Percentiles rank a stretch among this genome's conserved stretches.
phyloP scores from a whole-genome alignment of 2,888 invertebrate genomes.

The Hydriomena furcata region DNA sequence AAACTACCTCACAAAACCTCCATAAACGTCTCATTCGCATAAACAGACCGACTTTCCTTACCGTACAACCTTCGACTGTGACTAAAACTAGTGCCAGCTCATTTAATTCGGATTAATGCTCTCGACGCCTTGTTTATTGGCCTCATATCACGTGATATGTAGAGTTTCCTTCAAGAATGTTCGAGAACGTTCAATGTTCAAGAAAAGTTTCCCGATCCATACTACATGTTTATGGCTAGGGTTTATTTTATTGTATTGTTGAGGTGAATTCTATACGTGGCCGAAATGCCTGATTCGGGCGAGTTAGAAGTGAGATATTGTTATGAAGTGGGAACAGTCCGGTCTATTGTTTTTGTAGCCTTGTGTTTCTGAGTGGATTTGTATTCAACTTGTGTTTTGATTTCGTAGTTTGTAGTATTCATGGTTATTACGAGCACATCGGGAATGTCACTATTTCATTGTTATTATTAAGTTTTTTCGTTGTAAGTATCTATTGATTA shows the following conservation, averaged over 20 bases:
- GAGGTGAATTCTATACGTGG: constrained; percentile 29
- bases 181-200: constrained; percentile 26
- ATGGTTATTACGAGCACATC: background rate
- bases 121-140: constrained; percentile 48
- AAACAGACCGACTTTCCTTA: constrained; percentile 11
- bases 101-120: constrained; percentile 62
- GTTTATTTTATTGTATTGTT: constrained; percentile 34
- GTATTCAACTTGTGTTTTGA: constrained; percentile 8
- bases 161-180: constrained; percentile 27
- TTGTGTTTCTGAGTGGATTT: constrained; percentile 6
- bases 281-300: constrained; percentile 17
- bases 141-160: constrained; percentile 46
- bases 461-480: too few species aligned
- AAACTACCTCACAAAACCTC: constrained; percentile 5
- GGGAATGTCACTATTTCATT: too few species aligned
- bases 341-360: constrained; percentile 13
- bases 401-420: background rate
- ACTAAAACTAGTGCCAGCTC: constrained; percentile 42
- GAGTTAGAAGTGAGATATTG: constrained; percentile 18
- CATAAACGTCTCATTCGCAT: constrained; percentile 3
- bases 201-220: constrained; percentile 25
- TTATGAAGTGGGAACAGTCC: constrained; percentile 16
- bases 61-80: constrained; percentile 19
- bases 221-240: constrained; percentile 27
- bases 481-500: too few species aligned